These are phyloP conservation scores for Ridgeia piscesae DNA, from an alignment of 1,140 invertebrate species.

Conservation along the genomic window DNA sequence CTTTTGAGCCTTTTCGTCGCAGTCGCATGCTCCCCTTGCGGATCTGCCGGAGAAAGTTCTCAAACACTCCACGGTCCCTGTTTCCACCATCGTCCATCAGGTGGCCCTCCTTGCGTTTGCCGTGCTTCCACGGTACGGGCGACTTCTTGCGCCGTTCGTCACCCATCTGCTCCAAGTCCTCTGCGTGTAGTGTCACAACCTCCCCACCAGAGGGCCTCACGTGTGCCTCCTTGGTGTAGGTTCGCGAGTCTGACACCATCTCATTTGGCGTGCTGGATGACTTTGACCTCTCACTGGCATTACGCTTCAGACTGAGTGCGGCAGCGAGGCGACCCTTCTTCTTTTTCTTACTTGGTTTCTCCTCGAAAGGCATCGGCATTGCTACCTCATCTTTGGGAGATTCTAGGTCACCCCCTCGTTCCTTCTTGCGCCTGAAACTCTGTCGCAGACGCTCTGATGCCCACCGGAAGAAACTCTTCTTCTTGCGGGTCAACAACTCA, in stretches of 20 bases:
- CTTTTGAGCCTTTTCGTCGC: constrained; percentile 23
- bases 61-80: constrained; percentile 27
- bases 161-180: background rate
- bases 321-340: background rate
- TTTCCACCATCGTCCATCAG: background rate
- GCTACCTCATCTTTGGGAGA: background rate
- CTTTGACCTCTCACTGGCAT: constrained; percentile 9
- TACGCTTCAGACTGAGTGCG: constrained; percentile 8
- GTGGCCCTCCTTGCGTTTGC: background rate
- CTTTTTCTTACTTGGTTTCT: background rate
- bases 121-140: constrained; percentile 17
- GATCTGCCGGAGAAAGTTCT: constrained; percentile 25
- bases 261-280: background rate
- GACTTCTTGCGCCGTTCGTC: constrained; percentile 9
- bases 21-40: constrained; percentile 22
- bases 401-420: background rate
- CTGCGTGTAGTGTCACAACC: background rate
- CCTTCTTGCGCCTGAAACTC: constrained; percentile 23
- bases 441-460: constrained; percentile 28
- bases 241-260: background rate
- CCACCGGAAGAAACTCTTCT: constrained; percentile 30
- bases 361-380: background rate
- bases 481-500: constrained; percentile 28
- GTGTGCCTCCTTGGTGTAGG: background rate
- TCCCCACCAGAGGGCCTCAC: background rate